Evolutionary conservation across 2,797 vertebrate species (phyloP), one percentile per base, ranked within the genome.

Genomic region (Mus minutoides): DNA sequence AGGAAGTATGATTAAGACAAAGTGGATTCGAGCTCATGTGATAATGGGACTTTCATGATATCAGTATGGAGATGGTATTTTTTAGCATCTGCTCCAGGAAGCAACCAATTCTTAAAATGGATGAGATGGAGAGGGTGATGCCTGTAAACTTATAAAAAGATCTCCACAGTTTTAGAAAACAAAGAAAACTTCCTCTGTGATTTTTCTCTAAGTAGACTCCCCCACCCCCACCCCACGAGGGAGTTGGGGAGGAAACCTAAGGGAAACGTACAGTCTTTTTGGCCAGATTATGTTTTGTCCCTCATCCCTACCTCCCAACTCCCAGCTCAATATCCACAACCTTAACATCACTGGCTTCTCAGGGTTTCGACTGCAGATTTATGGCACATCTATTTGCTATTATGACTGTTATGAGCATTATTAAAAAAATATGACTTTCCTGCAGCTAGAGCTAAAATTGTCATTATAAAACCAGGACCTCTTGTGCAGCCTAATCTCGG

Each of bases 361-460:
- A 77, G 34, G n/a, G 17, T 54, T 90, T 43, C 78, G 75, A 46
- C 12, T 31, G 54, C 60, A 82, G n/a, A 84, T 5, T 67, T 34
- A 4, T 8, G 29, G 69, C 64, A 58, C 29, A 52, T 78, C 54
- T 69, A 8, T 34, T 80, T 19, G 46, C 52, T 77, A 21, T 26
- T 78, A 2, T 69, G 90, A 79, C 40, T 89, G 43, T 37, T 58
- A 24, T 21, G 43, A 89, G 10, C n/a, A 89, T 75, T 64, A 56
- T 56, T 95, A 60, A 76, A 88, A 93, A 96, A 78, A 49, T 24
- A 90, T 89, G 85, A 58, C 69, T 73, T 69, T 78, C 93, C 92
- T 94, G 80, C 77, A 87, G 58, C 31, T 54, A 89, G 71, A 60
- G 22, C 94, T 88, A 43, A 85, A 78, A 93, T 52, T 88, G 62